Evolutionary conservation across 2,888 invertebrate species (phyloP), one percentile per base, ranked within the genome.

Genomic region (Sycophila texana): DNA sequence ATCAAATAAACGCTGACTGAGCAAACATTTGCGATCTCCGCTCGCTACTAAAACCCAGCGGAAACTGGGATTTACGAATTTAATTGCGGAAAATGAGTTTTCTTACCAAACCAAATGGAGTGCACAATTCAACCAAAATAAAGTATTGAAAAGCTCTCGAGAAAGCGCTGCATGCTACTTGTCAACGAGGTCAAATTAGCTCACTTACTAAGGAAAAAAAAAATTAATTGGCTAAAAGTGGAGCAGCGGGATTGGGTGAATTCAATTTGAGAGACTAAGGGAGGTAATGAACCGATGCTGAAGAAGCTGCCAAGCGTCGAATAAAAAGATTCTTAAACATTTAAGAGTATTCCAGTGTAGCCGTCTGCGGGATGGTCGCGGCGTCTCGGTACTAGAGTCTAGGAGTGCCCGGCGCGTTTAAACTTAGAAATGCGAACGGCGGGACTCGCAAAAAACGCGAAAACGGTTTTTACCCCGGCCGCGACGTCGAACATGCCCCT

Each of bases 331-430:
- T 74, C 65, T 7, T 65, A 81, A 60, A 74, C 77, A 61, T 73
- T 57, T 57, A 81, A 82, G 83, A 81, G 75, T 85, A 80, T 83
- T 79, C 83, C 68, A 70, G 75, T 82, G 81, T 83, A 84, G 82
- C 82, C 82, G 81, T 74, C 77, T 80, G 79, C 77, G 79, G 84
- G 81, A 82, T 79, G 74, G 39, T 49, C 49, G 61, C 71, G 22
- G 61, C 22, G 51, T 18, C 18, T 16, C 57, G 55, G 30, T 39
- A 71, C 71, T 71, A 71, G 71, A 71, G 20, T 60, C 71, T 71
- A 71, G 71, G 60, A 49, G 47, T 39, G 20, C 13, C 55, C 12
- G 39, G n/a, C 26, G 26, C 22, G 51, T 61, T 47, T 51, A 61
- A n/a, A 72, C 26, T 60, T 61, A 68, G 55, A 72, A 61, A 51